A percentile compares a stretch with the other conserved stretches of the same genome.
Evolutionary conservation across 2,888 invertebrate species (phyloP).

Genomic region (Rotaria macrura): DNA sequence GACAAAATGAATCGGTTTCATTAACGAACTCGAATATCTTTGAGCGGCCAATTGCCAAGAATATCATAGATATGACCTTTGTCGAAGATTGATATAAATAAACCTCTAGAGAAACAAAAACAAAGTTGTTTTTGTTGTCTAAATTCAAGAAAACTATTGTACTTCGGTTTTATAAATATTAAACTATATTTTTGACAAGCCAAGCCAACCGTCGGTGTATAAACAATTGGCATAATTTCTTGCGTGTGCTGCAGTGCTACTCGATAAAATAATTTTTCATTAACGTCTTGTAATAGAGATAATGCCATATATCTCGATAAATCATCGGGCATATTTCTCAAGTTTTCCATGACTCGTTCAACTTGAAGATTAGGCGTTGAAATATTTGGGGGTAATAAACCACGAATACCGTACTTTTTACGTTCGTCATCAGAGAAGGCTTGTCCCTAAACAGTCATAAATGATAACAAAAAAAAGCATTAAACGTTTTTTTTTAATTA

Average conservation of each 20-base stretch:
- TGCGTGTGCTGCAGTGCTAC: slow-evolving; percentile 30
- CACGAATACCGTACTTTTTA: slow-evolving; percentile 30
- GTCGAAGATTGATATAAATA: slow-evolving; percentile 90
- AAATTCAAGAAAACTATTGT: slow-evolving; percentile 25
- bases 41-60: slow-evolving; percentile 74
- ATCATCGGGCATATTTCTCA: slow-evolving; percentile 24
- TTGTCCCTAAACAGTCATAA: slow-evolving; percentile 25
- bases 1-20: background rate
- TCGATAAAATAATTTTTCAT: slow-evolving; percentile 34
- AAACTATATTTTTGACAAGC: slow-evolving; percentile 94
- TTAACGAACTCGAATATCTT: slow-evolving; percentile 51
- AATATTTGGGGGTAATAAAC: slow-evolving; percentile 32
- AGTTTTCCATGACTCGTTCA: slow-evolving; percentile 22
- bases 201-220: slow-evolving; percentile 61
- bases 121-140: background rate
- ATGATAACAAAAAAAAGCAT: background rate
- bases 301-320: slow-evolving; percentile 31
- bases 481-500: background rate
- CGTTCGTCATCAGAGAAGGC: slow-evolving; percentile 31
- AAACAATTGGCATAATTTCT: slow-evolving; percentile 34
- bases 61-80: slow-evolving; percentile 85
- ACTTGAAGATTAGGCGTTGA: slow-evolving; percentile 27
- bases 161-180: slow-evolving; percentile 74
- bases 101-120: slow-evolving; percentile 55
- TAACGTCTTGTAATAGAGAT: slow-evolving; percentile 24